Base-by-base conservation (phyloP, 2,888 invertebrate species). In the Apotomis capreana region DNA sequence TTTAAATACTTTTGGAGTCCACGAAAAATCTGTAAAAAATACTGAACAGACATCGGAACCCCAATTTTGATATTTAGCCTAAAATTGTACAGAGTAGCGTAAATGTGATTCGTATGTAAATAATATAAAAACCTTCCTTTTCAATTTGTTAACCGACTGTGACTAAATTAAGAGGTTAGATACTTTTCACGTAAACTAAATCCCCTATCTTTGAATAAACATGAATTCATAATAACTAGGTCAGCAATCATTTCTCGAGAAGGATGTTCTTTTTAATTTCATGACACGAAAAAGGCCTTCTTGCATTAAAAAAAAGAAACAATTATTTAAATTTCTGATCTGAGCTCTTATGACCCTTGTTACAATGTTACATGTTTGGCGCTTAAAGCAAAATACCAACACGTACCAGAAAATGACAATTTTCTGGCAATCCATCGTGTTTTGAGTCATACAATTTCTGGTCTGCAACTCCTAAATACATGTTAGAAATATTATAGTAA, bases 101-200 rank as follows among this genome's bases (percentile, higher is more conserved):
- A 77, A 75, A 74, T 73, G 69, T 75, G 76, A 69, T 79, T 74
- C 74, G 71, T 71, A 70, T 80, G 81, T 81, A 80, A 78, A 82
- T 78, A 78, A 6, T 9, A 49, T 49, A 49, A 4, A 75, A 74
- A 74, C 59, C 40, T 76, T 77, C 69, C 64, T 80, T 77, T 78
- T 77, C 75, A 78, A 79, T 76, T 69, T 64, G 49, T 74, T 74
- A 73, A 55, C 59, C 54, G 69, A 69, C 51, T 62, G 63, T 63
- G 55, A 64, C 40, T 51, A 40, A 40, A 40, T 4, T 40, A 52
- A 44, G 57, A 10, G 12, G 6, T 63, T 40, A 58, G 37, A 15
- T 37, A 26, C 13, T 15, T 13, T 15, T 64, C 54, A 55, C 46
- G 26, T 36, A 54, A 44, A 40, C 44, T 55, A 5, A 44, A 44